These are phyloP conservation scores for Naja naja DNA, from an alignment of 2,113 vertebrate species.

Conservation along the genomic window DNA sequence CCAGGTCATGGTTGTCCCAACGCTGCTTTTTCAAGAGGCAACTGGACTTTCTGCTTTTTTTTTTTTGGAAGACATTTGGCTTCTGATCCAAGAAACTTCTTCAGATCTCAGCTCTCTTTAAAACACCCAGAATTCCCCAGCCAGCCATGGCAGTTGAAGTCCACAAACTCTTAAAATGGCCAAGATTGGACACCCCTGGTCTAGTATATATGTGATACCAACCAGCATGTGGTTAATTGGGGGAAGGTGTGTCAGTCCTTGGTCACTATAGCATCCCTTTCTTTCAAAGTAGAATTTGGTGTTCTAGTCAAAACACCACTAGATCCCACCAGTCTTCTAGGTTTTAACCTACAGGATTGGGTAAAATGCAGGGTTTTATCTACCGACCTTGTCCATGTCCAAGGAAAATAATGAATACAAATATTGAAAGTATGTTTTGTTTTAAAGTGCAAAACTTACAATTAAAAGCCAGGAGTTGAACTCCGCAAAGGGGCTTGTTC, in stretches of 20 bases:
- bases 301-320: not conserved
- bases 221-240: not conserved
- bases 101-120: not conserved
- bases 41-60: too few relatives aligned
- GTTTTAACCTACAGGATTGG: not conserved
- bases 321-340: not conserved
- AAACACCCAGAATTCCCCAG: not conserved
- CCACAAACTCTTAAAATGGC: too few relatives aligned
- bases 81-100: not conserved
- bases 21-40: too few relatives aligned
- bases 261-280: not conserved
- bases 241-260: not conserved
- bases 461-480: slow-evolving; percentile 20
- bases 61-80: too few relatives aligned
- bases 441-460: not conserved
- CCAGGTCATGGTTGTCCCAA: too few relatives aligned
- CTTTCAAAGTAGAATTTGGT: not conserved
- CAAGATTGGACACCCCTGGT: not conserved
- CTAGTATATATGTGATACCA: not conserved
- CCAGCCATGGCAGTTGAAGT: not conserved
- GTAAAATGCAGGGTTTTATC: not conserved
- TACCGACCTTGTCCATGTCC: not conserved
- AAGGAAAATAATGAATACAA: not conserved
- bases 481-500: slow-evolving; percentile 23
- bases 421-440: not conserved